phyloP scores from a whole-genome alignment of 2,113 vertebrate genomes.

The Lycaon pictus region DNA sequence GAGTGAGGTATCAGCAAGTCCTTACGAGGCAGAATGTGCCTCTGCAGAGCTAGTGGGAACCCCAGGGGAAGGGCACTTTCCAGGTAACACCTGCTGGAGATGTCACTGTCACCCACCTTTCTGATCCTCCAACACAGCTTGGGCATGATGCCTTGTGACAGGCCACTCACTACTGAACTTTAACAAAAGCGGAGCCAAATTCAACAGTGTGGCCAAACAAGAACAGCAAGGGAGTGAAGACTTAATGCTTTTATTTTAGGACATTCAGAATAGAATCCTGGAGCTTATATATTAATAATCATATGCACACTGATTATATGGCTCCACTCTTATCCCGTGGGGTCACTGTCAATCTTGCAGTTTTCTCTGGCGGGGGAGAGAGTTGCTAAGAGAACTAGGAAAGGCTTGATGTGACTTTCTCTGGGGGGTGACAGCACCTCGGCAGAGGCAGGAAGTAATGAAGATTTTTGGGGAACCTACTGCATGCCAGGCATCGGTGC shows the following conservation, averaged over 20 bases:
- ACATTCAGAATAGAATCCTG: not conserved
- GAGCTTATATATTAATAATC: not conserved
- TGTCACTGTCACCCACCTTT: no score
- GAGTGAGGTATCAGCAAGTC: not conserved
- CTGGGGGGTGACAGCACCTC: not conserved
- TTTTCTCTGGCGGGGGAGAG: not conserved
- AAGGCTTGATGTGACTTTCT: not conserved
- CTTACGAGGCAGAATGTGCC: accelerated
- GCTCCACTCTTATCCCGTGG: not conserved
- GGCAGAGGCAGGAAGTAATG: not conserved
- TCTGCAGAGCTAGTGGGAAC: not conserved
- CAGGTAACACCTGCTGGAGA: no score
- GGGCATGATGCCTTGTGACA: not conserved
- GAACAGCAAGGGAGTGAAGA: not conserved
- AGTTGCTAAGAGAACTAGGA: not conserved
- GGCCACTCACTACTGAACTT: not conserved
- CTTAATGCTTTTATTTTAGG: not conserved
- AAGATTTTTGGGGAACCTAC: not conserved
- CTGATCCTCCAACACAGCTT: accelerated
- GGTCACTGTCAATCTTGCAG: not conserved
- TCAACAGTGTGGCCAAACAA: accelerated
- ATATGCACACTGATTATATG: not conserved
- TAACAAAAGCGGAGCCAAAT: not conserved
- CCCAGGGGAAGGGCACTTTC: not conserved
- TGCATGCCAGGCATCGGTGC: not conserved